A percentile compares a stretch with the other conserved stretches of the same genome.
Evolutionary conservation across 2,113 vertebrate genomes (phyloP).

Genomic region (Paradisaea rubra): DNA sequence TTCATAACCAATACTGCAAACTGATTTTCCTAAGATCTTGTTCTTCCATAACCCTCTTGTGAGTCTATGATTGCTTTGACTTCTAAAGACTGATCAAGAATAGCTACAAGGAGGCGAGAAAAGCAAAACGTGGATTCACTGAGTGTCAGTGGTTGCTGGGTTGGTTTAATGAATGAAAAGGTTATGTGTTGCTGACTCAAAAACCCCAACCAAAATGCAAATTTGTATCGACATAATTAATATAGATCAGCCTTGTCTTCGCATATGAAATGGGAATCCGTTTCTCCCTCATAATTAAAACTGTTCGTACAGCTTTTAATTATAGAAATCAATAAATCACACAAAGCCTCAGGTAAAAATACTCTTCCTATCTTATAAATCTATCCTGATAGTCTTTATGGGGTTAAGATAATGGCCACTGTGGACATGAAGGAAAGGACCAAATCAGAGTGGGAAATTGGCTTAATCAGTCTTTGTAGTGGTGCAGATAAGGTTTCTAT

Average conservation of each 20-base stretch:
- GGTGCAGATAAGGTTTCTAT: slow-evolving; percentile 6
- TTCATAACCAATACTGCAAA: background rate
- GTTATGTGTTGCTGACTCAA: background rate
- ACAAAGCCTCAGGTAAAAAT: background rate
- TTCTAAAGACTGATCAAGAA: background rate
- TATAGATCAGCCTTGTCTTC: background rate
- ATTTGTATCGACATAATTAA: background rate
- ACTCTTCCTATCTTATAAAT: background rate
- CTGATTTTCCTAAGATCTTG: background rate
- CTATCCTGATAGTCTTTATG: background rate
- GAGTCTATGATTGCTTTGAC: background rate
- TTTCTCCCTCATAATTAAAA: background rate
- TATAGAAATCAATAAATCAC: background rate
- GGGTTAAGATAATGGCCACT: background rate
- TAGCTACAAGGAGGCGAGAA: background rate
- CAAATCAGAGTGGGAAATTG: background rate
- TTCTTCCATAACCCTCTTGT: background rate
- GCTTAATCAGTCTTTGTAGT: background rate
- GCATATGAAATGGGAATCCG: background rate
- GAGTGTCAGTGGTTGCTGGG: background rate
- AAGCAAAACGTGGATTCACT: background rate
- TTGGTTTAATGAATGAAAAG: background rate
- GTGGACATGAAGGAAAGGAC: background rate
- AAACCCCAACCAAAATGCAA: background rate
- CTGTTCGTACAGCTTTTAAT: background rate